A percentile compares a stretch with the other conserved stretches of the same genome.
Evolutionary conservation across 2,797 vertebrate genomes (phyloP).

Genomic region (Schizothorax lantsangensis): DNA sequence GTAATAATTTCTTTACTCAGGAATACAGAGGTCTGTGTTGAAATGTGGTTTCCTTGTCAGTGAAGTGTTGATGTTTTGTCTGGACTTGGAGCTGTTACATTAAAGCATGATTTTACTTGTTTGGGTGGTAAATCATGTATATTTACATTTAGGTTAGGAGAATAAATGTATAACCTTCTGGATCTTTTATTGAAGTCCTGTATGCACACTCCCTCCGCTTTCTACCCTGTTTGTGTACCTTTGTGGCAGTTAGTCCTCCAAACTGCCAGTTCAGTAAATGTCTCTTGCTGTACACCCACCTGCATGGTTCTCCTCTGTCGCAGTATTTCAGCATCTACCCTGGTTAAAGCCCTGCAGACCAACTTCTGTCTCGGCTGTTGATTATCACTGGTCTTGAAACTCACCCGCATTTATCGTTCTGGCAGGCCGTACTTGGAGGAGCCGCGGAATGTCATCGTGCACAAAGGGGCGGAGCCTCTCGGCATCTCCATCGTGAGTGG

Average conservation of each 20-base stretch:
- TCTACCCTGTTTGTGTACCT: conserved; percentile 44
- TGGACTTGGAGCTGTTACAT: background rate
- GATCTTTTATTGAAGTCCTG: conserved; percentile 30
- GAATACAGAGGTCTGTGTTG: background rate
- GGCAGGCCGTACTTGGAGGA: conserved; percentile 94
- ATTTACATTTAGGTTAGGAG: conserved; percentile 16
- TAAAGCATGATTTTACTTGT: background rate
- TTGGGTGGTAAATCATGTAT: background rate
- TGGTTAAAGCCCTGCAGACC: background rate
- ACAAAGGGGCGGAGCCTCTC: conserved; percentile 94
- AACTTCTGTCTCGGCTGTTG: background rate
- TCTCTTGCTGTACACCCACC: conserved; percentile 19
- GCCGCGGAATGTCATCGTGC: conserved; percentile 93
- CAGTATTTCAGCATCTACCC: conserved; percentile 8
- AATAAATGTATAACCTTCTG: conserved; percentile 24
- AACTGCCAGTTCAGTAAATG: conserved; percentile 17
- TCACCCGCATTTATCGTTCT: conserved; percentile 37
- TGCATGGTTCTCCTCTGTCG: conserved; percentile 40
- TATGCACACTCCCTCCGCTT: conserved; percentile 32
- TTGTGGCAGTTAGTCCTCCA: conserved; percentile 19
- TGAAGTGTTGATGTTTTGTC: background rate
- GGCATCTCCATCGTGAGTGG: conserved; percentile 98
- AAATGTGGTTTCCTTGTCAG: background rate
- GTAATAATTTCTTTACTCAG: background rate
- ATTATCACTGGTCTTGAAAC: conserved; percentile 11